Base-by-base conservation (phyloP, 2,797 vertebrate species). In the Streptopelia turtur region DNA sequence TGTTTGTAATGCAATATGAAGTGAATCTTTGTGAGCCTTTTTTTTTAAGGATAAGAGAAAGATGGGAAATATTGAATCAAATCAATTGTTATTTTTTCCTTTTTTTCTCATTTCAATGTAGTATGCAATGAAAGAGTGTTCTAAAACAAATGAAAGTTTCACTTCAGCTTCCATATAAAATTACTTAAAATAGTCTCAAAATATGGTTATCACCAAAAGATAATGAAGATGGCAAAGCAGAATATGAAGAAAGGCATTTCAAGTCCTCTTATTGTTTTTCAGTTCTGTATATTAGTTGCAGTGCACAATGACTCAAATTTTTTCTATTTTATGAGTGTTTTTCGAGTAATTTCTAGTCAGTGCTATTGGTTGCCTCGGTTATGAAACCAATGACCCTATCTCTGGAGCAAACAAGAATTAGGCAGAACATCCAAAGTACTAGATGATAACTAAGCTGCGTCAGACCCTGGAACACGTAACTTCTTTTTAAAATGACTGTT, bases 1-100 rank as follows among this genome's bases (percentile, higher is more conserved):
- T 96, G 83, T 63, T 75, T 92, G 63, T 93, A 97, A 95, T 83
- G 23, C 17, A 94, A 77, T 66, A 53, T 43, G 53, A 96, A 61
- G 85, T n/a, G 25, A 94, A 90, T 89, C 45, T 83, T 94, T 84
- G n/a, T 89, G 83, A 94, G 78, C 3, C 2, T 30, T 86, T 86
- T 88, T 74, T 70, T 20, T 21, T 56, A 95, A 95, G 83, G 28
- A 76, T 83, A 77, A 93, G 56, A 95, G 49, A 86, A 92, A 84
- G 55, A 88, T 84, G 50, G 82, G 20, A 76, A 92, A 95, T 76
- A 37, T 10, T 79, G 17, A 72, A 94, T 94, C 86, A 16, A 97
- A 60, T 87, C 27, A 93, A 83, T 92, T 90, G 33, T 64, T 66
- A 71, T 75, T 84, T 61, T 57, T 82, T 52, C 50, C 50, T 24